phyloP scores from a whole-genome alignment of 2,888 invertebrate species.

The Yponomeuta malinellus region DNA sequence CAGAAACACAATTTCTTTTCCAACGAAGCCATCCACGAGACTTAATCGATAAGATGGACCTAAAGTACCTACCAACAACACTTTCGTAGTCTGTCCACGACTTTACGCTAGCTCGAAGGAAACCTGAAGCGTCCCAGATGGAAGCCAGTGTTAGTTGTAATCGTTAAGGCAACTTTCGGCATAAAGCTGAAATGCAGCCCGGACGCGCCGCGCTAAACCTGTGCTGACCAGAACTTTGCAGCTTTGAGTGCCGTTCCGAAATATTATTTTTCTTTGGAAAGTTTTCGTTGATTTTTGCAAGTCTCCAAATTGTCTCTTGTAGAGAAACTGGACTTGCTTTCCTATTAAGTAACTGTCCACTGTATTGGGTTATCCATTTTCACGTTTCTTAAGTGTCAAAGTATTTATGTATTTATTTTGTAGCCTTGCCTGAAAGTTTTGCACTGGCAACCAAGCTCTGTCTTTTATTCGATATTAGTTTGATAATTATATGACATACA shows the following conservation, averaged over 20 bases:
- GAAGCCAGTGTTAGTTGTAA: conserved; percentile 29
- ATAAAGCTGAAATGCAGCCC: conserved; percentile 9
- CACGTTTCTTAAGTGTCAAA: too few relatives aligned
- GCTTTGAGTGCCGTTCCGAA: too few relatives aligned
- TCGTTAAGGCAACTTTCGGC: conserved; percentile 8
- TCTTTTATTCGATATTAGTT: too few relatives aligned
- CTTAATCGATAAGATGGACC: not conserved
- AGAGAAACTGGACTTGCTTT: too few relatives aligned
- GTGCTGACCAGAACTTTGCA: conserved; percentile 5
- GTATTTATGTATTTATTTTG: not conserved
- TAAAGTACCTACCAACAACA: not conserved
- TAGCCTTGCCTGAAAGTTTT: conserved; percentile 29
- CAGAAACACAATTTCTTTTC: too few relatives aligned
- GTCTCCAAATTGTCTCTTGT: too few relatives aligned
- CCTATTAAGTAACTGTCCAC: too few relatives aligned
- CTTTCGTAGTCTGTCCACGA: not conserved
- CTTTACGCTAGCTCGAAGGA: not conserved
- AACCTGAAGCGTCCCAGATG: not conserved
- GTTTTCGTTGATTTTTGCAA: too few relatives aligned
- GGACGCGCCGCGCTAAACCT: not conserved
- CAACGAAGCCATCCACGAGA: not conserved
- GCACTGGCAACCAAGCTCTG: conserved; percentile 27
- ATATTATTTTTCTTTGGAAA: too few relatives aligned
- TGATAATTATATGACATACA: too few relatives aligned
- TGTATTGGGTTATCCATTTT: too few relatives aligned